Percentiles rank a stretch among this genome's conserved stretches.
Evolutionary conservation across 2,797 vertebrate species (phyloP).

Genomic region (Limnodromus scolopaceus): DNA sequence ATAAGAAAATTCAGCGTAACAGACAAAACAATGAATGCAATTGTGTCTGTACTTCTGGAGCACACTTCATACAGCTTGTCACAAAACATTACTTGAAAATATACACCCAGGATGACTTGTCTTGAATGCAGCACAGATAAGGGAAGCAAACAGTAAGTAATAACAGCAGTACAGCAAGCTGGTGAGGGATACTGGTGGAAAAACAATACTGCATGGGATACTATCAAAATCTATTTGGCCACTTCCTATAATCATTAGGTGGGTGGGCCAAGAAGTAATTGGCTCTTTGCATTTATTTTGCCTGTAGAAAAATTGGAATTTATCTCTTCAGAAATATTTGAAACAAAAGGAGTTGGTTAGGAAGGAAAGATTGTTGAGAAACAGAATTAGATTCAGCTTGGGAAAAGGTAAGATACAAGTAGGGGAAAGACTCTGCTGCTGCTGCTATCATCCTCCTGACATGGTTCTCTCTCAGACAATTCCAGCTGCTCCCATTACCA

Average conservation of each 20-base stretch:
- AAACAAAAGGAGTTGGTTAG: background rate
- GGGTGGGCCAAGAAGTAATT: background rate
- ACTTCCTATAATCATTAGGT: background rate
- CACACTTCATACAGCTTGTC: background rate
- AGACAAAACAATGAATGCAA: background rate
- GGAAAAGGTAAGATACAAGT: background rate
- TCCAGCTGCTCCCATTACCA: background rate
- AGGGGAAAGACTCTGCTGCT: background rate
- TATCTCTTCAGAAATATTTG: background rate
- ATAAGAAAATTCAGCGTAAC: background rate
- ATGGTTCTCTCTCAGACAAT: background rate
- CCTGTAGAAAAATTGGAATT: background rate
- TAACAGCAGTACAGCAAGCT: background rate
- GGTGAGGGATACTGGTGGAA: background rate
- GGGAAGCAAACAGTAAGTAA: background rate
- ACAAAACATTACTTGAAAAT: background rate
- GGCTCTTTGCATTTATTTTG: background rate
- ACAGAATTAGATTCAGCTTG: background rate
- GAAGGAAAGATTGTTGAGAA: background rate
- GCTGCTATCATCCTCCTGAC: background rate
- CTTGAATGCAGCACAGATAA: background rate
- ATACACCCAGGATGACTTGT: background rate
- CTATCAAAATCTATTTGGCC: background rate
- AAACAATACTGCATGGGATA: background rate
- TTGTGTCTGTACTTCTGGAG: background rate